Base-by-base conservation (phyloP, 2,797 vertebrate genomes). In the Erethizon dorsatum region DNA sequence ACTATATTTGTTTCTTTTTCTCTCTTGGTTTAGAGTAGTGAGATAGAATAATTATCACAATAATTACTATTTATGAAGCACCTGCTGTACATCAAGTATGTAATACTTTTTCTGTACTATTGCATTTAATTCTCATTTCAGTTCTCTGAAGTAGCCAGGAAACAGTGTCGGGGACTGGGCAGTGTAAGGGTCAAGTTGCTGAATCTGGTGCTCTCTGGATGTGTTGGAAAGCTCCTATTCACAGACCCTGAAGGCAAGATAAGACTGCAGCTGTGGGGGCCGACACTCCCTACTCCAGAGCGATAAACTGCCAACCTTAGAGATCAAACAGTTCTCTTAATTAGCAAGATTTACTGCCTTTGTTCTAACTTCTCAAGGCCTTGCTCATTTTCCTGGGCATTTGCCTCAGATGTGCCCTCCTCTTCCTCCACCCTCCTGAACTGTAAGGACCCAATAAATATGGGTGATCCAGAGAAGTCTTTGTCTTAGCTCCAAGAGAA, bases 1-100 rank as follows among this genome's bases (percentile, higher is more conserved):
- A 17, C 5, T 94, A 1, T 26, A 59, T 41, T 94, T 78, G 33
- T 17, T 94, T 95, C 31, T 88, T 52, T 96, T 96, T 82, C 41
- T 86, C 9, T 9, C 26, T 83, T 93, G 31, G 13, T 54, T 94
- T 91, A 83, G 2, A 71, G 9, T 56, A 73, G 47, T 80, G 69
- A 88, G n/a, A 79, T 7, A 73, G 15, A 88, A 47, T 37, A 73
- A 90, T 83, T 52, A 79, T 63, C 5, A 45, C 15, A 14, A 69
- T 87, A 87, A 95, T 75, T 85, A 65, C 17, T 63, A n/a, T 79
- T 90, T 93, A 31, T 5, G 69, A 77, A 92, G 9, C 52, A 73
- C 22, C 45, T 88, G 17, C 3, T 52, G n/a, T 41, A 63, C 24
- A 3, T 24, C 31, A 67, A 24, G 47, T 24, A 63, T 57, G 9